Conservation (phyloP, 1,140 invertebrate genomes). For the Lepidurus apus region DNA sequence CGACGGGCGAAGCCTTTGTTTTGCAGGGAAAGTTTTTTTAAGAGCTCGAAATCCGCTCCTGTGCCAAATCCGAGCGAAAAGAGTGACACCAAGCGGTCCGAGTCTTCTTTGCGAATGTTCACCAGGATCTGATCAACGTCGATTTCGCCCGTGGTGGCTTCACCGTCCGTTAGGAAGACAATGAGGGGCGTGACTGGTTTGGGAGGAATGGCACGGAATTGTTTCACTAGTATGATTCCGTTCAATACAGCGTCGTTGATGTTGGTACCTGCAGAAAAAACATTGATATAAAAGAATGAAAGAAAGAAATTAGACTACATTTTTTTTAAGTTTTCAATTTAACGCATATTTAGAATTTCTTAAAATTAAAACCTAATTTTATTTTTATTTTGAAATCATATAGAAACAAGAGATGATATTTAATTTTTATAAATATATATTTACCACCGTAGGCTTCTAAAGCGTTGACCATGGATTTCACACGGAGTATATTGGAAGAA, state of each 20-base stretch:
- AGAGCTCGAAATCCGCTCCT: slow-evolving; percentile 60
- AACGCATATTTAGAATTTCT: too few relatives aligned
- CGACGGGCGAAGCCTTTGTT: slow-evolving; percentile 63
- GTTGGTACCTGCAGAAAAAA: slow-evolving; percentile 48
- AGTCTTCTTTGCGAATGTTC: slow-evolving; percentile 40
- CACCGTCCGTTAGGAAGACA: slow-evolving; percentile 69
- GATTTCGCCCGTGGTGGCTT: slow-evolving; percentile 58
- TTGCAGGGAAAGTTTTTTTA: slow-evolving; percentile 58
- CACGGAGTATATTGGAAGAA: background rate
- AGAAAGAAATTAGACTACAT: too few relatives aligned
- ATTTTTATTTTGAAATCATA: background rate
- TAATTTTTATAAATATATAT: background rate
- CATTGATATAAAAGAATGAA: too few relatives aligned
- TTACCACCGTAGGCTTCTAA: background rate
- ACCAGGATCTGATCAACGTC: slow-evolving; percentile 51
- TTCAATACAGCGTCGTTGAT: slow-evolving; percentile 56
- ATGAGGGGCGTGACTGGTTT: slow-evolving; percentile 50
- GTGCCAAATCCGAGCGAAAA: slow-evolving; percentile 65
- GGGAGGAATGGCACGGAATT: slow-evolving; percentile 24
- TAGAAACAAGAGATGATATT: background rate
- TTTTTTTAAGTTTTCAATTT: too few relatives aligned
- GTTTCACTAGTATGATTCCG: slow-evolving; percentile 49
- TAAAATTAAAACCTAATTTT: too few relatives aligned
- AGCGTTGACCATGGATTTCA: background rate
- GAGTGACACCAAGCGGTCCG: slow-evolving; percentile 45